phyloP scores from a whole-genome alignment of 2,888 invertebrate genomes.

The Sesamia inferens region DNA sequence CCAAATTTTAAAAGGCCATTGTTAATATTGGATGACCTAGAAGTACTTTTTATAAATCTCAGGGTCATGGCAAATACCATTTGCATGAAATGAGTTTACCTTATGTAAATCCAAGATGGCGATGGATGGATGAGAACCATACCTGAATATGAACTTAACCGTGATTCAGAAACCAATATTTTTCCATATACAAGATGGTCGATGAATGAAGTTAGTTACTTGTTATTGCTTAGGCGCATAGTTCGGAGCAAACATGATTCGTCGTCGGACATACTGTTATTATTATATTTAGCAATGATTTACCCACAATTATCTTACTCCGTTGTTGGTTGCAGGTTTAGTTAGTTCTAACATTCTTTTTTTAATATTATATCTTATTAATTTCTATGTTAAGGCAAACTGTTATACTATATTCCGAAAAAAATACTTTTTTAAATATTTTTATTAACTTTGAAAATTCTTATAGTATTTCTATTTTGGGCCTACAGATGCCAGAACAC shows the following conservation, averaged over 20 bases:
- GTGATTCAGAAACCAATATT: conserved; percentile 18
- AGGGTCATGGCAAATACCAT: conserved; percentile 24
- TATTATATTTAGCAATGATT: conserved; percentile 13
- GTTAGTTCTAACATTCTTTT: conserved; percentile 29
- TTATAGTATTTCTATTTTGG: conserved; percentile 8
- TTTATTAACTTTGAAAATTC: conserved; percentile 18
- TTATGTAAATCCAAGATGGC: conserved; percentile 21
- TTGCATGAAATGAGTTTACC: not conserved
- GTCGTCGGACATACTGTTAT: not conserved
- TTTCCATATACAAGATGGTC: not conserved
- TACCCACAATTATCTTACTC: not conserved
- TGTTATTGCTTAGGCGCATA: not conserved
- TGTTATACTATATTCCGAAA: conserved; percentile 17
- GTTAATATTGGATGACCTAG: not conserved
- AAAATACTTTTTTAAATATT: conserved; percentile 39
- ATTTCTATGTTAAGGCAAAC: conserved; percentile 60
- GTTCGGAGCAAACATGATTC: not conserved
- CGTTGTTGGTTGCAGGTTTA: conserved; percentile 4
- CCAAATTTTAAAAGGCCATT: not conserved
- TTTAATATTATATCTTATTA: conserved; percentile 49
- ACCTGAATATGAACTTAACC: conserved; percentile 21
- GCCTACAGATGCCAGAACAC: conserved; percentile 12
- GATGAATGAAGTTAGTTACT: no score
- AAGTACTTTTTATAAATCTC: conserved; percentile 35
- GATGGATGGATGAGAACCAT: conserved; percentile 3